These are phyloP conservation scores for Leucania comma DNA, from an alignment of 2,888 invertebrate species.

Conservation along the genomic window DNA sequence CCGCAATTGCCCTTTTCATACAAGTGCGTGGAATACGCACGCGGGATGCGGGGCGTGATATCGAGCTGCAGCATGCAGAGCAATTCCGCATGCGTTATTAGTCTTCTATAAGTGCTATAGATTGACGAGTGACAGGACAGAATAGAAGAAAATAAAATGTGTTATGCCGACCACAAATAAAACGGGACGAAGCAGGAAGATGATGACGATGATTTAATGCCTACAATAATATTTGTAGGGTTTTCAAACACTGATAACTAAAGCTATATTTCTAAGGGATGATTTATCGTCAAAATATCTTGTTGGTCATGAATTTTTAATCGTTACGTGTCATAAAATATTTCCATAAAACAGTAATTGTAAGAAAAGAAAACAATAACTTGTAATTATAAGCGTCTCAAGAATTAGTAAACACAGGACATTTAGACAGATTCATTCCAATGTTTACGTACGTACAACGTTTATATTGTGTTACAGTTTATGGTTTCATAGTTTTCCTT, in stretches of 20 bases:
- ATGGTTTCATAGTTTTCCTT: slow-evolving; percentile 19
- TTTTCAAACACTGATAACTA: background rate
- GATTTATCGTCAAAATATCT: slow-evolving; percentile 10
- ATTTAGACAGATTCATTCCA: background rate
- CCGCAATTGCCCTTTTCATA: too few species aligned
- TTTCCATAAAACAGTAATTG: background rate
- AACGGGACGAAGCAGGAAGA: too few species aligned
- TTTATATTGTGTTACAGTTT: background rate
- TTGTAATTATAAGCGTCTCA: too few species aligned
- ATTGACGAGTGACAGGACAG: too few species aligned
- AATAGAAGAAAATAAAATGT: too few species aligned
- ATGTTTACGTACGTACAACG: background rate
- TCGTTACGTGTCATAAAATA: background rate
- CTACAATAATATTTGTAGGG: background rate
- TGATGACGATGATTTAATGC: too few species aligned
- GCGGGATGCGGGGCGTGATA: too few species aligned
- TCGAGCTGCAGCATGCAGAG: too few species aligned
- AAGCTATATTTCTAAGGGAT: background rate
- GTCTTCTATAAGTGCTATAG: too few species aligned
- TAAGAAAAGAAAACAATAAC: background rate
- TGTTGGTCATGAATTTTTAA: slow-evolving; percentile 17
- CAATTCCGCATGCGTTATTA: too few species aligned
- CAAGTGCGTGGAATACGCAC: too few species aligned
- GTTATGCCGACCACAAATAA: too few species aligned
- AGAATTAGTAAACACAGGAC: background rate